Evolutionary conservation across 2,797 vertebrate species (phyloP).

Genomic region (Serranus cabrilla): DNA sequence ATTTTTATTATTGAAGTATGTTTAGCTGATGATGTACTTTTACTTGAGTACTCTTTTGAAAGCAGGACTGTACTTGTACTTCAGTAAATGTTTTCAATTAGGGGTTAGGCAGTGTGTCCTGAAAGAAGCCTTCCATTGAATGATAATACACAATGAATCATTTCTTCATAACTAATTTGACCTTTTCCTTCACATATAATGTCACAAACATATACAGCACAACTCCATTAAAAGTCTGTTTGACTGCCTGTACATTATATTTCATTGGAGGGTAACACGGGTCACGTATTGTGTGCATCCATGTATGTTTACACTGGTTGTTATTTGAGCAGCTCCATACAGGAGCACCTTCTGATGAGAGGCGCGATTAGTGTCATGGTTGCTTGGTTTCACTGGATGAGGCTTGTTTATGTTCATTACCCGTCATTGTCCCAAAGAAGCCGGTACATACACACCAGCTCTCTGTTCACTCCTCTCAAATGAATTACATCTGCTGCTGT

Average conservation of each 20-base stretch:
- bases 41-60: background rate
- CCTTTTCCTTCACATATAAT: background rate
- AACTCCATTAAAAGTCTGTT: background rate
- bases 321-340: constrained; percentile 27
- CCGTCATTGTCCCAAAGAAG: constrained; percentile 46
- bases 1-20: background rate
- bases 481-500: constrained; percentile 16
- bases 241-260: constrained; percentile 6
- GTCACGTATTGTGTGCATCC: constrained; percentile 6
- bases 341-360: constrained; percentile 27
- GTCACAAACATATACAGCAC: background rate
- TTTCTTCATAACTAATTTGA: background rate
- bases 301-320: constrained; percentile 44
- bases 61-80: background rate
- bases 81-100: too few species aligned
- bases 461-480: background rate
- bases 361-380: constrained; percentile 53
- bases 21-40: background rate
- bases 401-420: constrained; percentile 50
- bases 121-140: background rate
- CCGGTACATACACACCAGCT: constrained; percentile 21
- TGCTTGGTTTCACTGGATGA: constrained; percentile 49
- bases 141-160: background rate
- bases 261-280: constrained; percentile 6
- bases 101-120: too few species aligned